Base-by-base conservation (phyloP, 2,888 invertebrate species). In the Dryobota labecula region DNA sequence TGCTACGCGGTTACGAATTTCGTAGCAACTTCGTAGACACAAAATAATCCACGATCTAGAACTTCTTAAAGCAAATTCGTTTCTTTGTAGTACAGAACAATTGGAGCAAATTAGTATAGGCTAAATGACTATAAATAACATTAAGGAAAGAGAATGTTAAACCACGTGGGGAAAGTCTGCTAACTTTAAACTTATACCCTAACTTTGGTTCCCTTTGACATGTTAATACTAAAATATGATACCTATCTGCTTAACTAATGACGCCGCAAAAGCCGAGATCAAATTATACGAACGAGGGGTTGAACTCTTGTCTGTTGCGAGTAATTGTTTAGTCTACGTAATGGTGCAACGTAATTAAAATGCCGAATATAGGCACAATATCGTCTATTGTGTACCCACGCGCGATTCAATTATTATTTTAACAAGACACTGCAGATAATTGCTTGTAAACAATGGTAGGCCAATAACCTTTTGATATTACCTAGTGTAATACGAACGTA, bases 321-420 rank as follows among this genome's bases (percentile, higher is more conserved):
- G 64, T 69, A 67, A 72, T 76, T 80, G 65, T 73, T 66, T 70
- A 54, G 64, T 75, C 71, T 75, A 65, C 3, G 64, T 76, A 77
- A 84, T 75, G 56, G 70, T 70, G 53, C 53, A 70, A 65, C 58
- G 65, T 78, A 83, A 86, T 85, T 80, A 85, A 79, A 80, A 81
- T 24, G 33, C 57, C 71, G 36, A 79, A 82, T 71, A 71, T 78
- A 70, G 63, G 24, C 63, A 61, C 69, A 62, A 76, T 72, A 80
- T 63, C 70, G 72, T 76, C 74, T 76, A 77, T 84, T 82, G 80
- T 78, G 56, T 73, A 67, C 84, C 86, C 86, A 89, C 86, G 85
- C 84, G 82, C 78, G 77, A 86, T 89, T 89, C 86, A 88, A 89
- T 87, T 88, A 90, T 82, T 85, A 85, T 84, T 85, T 83, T 73